Conservation (phyloP, 2,888 invertebrate species). For the Megastigmus dorsalis region DNA sequence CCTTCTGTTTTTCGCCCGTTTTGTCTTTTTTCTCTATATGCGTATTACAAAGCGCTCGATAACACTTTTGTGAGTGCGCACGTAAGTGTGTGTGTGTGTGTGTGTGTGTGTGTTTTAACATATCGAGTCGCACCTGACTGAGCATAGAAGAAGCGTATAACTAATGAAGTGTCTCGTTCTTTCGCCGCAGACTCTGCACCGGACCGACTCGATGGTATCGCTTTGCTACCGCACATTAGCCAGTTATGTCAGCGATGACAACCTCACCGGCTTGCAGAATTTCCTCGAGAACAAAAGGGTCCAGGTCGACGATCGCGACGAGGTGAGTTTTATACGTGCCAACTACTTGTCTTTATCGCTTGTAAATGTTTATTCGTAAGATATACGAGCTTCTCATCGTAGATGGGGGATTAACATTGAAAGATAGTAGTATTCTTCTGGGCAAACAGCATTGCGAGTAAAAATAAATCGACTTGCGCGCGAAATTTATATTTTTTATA, state of each 20-base stretch:
- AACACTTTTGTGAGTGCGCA: neutral
- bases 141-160: neutral
- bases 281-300: conserved; percentile 89
- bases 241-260: conserved; percentile 87
- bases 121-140: neutral
- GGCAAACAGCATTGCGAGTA: too few species aligned
- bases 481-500: too few species aligned
- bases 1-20: conserved; percentile 1
- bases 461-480: too few species aligned
- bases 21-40: too few species aligned
- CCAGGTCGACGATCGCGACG: conserved; percentile 90
- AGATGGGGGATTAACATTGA: too few species aligned
- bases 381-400: too few species aligned
- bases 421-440: too few species aligned
- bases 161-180: neutral
- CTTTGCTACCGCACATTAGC: conserved; percentile 89
- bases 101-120: too few species aligned
- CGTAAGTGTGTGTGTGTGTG: neutral
- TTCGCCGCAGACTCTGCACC: conserved; percentile 84
- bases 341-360: too few species aligned
- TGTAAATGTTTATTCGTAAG: too few species aligned
- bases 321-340: conserved; percentile 78
- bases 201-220: conserved; percentile 94
- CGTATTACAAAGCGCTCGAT: too few species aligned
- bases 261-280: conserved; percentile 85